Evolutionary conservation across 2,888 invertebrate species (phyloP), one percentile per base, ranked within the genome.

Genomic region (Apeira syringaria): DNA sequence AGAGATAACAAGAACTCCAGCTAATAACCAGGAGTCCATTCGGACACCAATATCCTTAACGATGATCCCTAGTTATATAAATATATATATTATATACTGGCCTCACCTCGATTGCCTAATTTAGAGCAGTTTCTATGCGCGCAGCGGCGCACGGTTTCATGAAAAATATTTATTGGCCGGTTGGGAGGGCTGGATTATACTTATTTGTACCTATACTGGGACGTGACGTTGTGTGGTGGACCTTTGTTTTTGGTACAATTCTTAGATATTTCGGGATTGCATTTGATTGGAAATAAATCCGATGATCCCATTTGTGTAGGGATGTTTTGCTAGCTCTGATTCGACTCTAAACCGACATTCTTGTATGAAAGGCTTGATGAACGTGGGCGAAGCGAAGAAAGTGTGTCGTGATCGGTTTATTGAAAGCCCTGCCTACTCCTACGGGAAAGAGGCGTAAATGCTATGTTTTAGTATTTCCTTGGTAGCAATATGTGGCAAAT

Each of bases 21-120:
- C 28, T 32, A 29, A 44, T 33, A 33, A 20, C 9, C 11, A 36
- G 25, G 18, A 17, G 39, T 40, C 31, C 31, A 40, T 29, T 36
- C 31, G 13, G 39, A 42, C 40, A 30, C 28, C 46, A 40, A 48
- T 49, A 45, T 24, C 40, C 47, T 6, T 29, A 44, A 34, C 28
- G 32, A 29, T 80, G 83, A 82, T 80, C 84, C 83, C 68, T 68
- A 68, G 75, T 81, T 81, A 80, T 20, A 20, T 7, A 20, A 20
- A 20, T 20, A 81, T 82, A 82, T 51, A 52, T 48, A 50, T 45
- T 22, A 37, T 46, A 49, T 80, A 80, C 85, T 81, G 75, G 75
- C 72, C 75, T 71, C 85, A 81, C 84, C 86, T 83, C 86, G 85
- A 88, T 87, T 84, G 89, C 84, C 88, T 88, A 76, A 79, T 89